Percentiles rank a stretch among this genome's conserved stretches.
Conservation (phyloP, 2,888 invertebrate species). For the Fragum sueziense region DNA sequence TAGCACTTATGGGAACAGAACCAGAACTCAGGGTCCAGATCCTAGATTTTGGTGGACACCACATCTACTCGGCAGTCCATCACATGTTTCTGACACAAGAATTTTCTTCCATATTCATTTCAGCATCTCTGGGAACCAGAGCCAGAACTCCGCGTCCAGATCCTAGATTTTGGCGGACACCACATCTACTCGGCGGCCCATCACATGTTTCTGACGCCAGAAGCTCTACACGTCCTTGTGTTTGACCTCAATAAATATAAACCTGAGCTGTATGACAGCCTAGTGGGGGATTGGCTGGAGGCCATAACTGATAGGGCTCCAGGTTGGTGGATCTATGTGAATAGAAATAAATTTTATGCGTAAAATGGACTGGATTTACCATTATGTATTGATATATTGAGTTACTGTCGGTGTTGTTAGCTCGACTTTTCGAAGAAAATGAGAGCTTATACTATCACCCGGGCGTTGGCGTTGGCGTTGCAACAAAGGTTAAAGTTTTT, state of each 20-base stretch:
- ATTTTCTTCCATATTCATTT: neutral
- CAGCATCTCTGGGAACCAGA: constrained; percentile 78
- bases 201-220: constrained; percentile 77
- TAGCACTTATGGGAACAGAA: constrained; percentile 77
- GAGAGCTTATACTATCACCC: too few species aligned
- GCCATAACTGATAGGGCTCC: constrained; percentile 76
- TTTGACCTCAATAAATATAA: constrained; percentile 72
- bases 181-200: constrained; percentile 80
- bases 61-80: constrained; percentile 78
- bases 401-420: too few species aligned
- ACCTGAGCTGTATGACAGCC: constrained; percentile 64
- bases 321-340: constrained; percentile 35
- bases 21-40: constrained; percentile 74
- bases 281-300: constrained; percentile 77
- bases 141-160: constrained; percentile 73
- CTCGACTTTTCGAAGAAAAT: too few species aligned
- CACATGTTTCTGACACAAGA: constrained; percentile 78
- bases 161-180: constrained; percentile 78
- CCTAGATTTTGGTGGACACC: constrained; percentile 78
- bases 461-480: too few species aligned
- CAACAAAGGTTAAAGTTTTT: too few species aligned
- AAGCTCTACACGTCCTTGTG: constrained; percentile 76
- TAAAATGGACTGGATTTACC: too few species aligned
- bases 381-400: too few species aligned
- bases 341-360: too few species aligned